Evolutionary conservation across 2,113 vertebrate genomes (phyloP).

Genomic region (Hirundichthys speculiger): DNA sequence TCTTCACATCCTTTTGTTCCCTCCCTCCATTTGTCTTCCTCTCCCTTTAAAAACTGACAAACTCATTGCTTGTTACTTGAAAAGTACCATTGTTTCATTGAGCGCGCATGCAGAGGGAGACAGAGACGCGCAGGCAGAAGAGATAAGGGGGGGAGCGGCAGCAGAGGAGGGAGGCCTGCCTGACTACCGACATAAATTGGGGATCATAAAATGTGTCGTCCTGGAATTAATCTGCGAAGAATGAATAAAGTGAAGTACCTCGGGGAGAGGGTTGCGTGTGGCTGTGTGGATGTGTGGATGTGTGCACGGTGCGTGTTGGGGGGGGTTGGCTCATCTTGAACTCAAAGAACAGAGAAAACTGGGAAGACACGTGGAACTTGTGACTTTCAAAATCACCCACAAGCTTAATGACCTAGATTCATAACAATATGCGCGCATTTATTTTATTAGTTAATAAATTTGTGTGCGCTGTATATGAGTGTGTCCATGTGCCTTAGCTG

Average conservation of each 20-base stretch:
- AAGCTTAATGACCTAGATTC: slow-evolving; percentile 38
- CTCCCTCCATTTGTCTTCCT: slow-evolving; percentile 61
- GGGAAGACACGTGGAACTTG: slow-evolving; percentile 27
- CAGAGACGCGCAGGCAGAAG: slow-evolving; percentile 60
- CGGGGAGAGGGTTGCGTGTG: slow-evolving; percentile 14
- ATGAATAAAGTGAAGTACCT: slow-evolving; percentile 67
- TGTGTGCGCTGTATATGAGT: not conserved
- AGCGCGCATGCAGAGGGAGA: slow-evolving; percentile 60
- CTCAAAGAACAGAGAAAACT: slow-evolving; percentile 41
- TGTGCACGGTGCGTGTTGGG: slow-evolving; percentile 3
- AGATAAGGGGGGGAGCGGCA: slow-evolving; percentile 59
- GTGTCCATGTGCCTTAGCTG: slow-evolving; percentile 50
- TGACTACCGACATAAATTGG: slow-evolving; percentile 66
- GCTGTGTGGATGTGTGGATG: not conserved
- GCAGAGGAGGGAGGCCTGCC: slow-evolving; percentile 48
- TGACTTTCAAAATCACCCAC: slow-evolving; percentile 47
- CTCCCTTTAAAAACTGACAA: slow-evolving; percentile 71
- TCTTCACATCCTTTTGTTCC: slow-evolving; percentile 64
- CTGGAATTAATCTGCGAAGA: slow-evolving; percentile 68
- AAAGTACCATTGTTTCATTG: slow-evolving; percentile 69
- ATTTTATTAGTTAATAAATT: slow-evolving; percentile 4
- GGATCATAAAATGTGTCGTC: slow-evolving; percentile 69
- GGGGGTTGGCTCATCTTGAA: slow-evolving; percentile 24
- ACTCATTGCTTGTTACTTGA: slow-evolving; percentile 64
- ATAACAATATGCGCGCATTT: slow-evolving; percentile 7